Base-by-base conservation (phyloP, 1,140 invertebrate genomes). In the Paracyclopina nana region DNA sequence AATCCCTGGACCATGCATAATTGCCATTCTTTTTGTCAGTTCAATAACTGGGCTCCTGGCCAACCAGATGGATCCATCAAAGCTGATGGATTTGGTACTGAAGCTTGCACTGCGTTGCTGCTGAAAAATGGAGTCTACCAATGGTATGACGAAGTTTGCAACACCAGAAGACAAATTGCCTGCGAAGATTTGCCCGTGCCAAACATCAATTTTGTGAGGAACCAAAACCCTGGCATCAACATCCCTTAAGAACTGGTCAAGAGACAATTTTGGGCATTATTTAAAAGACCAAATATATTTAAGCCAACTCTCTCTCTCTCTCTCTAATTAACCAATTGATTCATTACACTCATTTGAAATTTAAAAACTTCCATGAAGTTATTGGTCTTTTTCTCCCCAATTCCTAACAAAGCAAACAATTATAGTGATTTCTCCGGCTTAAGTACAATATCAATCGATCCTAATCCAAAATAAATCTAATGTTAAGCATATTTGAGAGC, bases 191-290 rank as follows among this genome's bases (percentile, higher is more conserved):
- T 52, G 3, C 50, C 50, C 9, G 18, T 14, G 8, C 31, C 31
- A n/a, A 52, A 52, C 14, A 52, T 52, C 31, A 52, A 52, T 40
- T 52, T 52, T 44, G 50, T 52, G 18, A 18, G 50, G 12, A 44
- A 52, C 16, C 34, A 52, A 18, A 52, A 52, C 27, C 50, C 50
- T 22, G 50, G 50, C 4, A 14, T 52, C 18, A 44, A 14, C 14
- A 44, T 45, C 27, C 50, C 50, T 27, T 44, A 52, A 52, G 25
- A 16, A 8, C 8, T 9, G 18, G 18, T 11, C 9, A n/a, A n/a
- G n/a, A n/a, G n/a, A n/a, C n/a, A n/a, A n/a, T n/a, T n/a, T n/a
- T n/a, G n/a, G n/a, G n/a, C 18, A 20, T 43, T 11, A 8, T 11
- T 43, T 11, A 43, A 18, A 43, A 43, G 9, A 43, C 9, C 9